Base-by-base conservation (phyloP, 2,797 vertebrate genomes). In the Microctenopoma steveboyesi region DNA sequence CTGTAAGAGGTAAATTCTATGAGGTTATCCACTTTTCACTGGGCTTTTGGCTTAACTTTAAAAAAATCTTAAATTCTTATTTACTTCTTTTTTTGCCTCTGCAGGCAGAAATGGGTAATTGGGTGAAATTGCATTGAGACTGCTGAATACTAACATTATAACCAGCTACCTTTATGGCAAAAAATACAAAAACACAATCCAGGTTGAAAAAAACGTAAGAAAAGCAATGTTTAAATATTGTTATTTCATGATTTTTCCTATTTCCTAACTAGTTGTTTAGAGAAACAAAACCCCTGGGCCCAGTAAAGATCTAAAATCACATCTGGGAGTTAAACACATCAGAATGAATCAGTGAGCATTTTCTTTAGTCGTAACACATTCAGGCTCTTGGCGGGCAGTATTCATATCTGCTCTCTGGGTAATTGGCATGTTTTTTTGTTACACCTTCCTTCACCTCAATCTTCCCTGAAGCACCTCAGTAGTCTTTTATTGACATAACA, bases 401-500 rank as follows among this genome's bases (percentile, higher is more conserved):
- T 74, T 73, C 62, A 40, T 48, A 16, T 78, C 67, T 72, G 52
- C 64, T 78, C 69, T 79, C 57, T 57, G 64, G 74, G 72, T 77
- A 79, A 78, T 68, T 82, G 81, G 16, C 69, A 46, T 69, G 33
- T 67, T 69, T 66, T 67, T 48, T 46, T 60, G 54, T 69, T n/a
- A 10, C 47, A 55, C 67, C 46, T 62, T 53, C 22, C 22, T 49
- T 79, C 74, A 68, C 61, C 69, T 63, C 73, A 45, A 65, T 74
- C 76, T 77, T 55, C 49, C 64, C 52, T 15, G 64, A 80, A 83
- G 79, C 62, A 68, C 27, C 64, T 28, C 42, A 2, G 40, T 55
- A 56, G 48, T 69, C 46, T 75, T 78, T 79, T 71, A 73, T 75
- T 82, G 74, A 72, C 75, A 67, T 48, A 25, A 1, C 33, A 69